phyloP scores from a whole-genome alignment of 2,888 invertebrate species.

The Vannuccia rotundouncinata region DNA sequence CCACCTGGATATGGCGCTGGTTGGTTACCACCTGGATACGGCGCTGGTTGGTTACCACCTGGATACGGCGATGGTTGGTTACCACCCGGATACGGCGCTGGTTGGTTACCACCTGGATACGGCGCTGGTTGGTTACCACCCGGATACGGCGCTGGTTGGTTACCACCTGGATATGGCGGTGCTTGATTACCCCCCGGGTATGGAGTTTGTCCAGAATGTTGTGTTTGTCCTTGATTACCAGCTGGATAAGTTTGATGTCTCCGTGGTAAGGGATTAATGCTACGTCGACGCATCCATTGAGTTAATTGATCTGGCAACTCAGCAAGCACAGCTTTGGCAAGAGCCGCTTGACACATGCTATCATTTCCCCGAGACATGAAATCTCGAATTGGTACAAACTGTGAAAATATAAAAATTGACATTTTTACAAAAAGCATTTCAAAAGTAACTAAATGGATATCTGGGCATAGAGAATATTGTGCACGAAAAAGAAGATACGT shows the following conservation, averaged over 20 bases:
- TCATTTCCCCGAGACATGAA: conserved; percentile 51
- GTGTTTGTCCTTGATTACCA: conserved; percentile 3
- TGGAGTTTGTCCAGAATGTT: too few species aligned
- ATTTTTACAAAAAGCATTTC: too few species aligned
- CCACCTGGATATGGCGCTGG: not conserved
- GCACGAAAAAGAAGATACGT: too few species aligned
- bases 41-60: not conserved
- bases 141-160: not conserved
- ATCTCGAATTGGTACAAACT: conserved; percentile 61
- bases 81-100: not conserved
- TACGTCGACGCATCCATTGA: conserved; percentile 46
- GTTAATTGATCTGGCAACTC: conserved; percentile 61
- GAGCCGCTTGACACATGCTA: conserved; percentile 51
- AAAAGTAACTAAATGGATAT: too few species aligned
- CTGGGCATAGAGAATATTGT: too few species aligned
- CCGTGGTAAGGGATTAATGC: conserved; percentile 42
- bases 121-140: not conserved
- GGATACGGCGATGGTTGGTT: not conserved
- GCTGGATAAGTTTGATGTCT: conserved; percentile 40
- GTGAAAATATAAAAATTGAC: too few species aligned
- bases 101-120: not conserved
- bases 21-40: not conserved
- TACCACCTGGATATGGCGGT: conserved; percentile 18
- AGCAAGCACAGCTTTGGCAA: conserved; percentile 62
- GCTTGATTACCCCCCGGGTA: not conserved